Evolutionary conservation across 2,113 vertebrate species (phyloP).

Genomic region (Indri indri): DNA sequence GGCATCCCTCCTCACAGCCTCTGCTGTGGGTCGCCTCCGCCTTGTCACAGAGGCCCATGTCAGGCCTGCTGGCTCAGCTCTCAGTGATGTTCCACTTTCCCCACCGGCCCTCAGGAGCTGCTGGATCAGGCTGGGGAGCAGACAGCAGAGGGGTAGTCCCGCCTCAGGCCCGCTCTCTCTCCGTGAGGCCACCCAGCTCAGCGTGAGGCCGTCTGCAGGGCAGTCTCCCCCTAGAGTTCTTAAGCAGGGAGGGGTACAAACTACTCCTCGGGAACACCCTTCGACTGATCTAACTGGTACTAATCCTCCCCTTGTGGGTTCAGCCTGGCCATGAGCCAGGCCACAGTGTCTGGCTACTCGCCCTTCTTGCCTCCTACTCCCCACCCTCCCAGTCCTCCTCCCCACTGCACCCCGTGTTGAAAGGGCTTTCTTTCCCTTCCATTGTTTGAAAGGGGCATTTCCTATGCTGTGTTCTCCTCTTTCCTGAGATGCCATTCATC

Average conservation of each 20-base stretch:
- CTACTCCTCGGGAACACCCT: neutral
- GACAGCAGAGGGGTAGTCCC: neutral
- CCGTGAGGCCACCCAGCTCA: neutral
- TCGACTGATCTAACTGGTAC: fast-evolving
- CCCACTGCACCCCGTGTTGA: neutral
- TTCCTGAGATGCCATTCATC: neutral
- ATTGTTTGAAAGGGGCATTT: neutral
- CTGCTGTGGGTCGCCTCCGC: neutral
- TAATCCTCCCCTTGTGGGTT: neutral
- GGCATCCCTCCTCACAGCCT: neutral
- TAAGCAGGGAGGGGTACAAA: neutral
- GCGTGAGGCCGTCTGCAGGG: neutral
- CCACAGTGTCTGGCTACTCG: neutral
- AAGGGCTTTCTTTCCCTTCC: neutral
- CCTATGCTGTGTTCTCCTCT: neutral
- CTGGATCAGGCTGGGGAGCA: neutral
- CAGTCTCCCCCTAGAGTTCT: neutral
- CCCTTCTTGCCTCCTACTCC: neutral
- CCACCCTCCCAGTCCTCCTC: neutral
- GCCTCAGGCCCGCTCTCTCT: neutral
- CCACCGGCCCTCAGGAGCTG: neutral
- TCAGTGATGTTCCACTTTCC: neutral
- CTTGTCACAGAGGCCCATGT: neutral
- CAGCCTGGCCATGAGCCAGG: neutral
- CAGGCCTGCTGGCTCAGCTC: neutral